phyloP scores from a whole-genome alignment of 2,797 vertebrate species.

The Lepilemur ruficaudatus region DNA sequence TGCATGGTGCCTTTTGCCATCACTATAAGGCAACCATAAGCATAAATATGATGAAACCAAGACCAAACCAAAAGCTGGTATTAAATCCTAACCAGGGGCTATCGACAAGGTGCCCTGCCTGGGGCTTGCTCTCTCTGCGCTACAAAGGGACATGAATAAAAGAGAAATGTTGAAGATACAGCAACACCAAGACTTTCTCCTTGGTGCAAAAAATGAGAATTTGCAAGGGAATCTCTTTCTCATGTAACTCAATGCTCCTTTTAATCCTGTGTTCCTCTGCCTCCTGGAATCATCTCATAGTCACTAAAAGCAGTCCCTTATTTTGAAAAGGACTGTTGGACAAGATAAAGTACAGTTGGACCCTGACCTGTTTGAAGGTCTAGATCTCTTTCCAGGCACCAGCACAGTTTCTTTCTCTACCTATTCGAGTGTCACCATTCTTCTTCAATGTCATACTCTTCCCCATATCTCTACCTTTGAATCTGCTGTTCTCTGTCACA shows the following conservation, averaged over 20 bases:
- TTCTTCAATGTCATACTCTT: not conserved
- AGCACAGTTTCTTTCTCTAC: not conserved
- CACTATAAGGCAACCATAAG: not conserved
- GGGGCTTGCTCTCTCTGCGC: not conserved
- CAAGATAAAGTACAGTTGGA: not conserved
- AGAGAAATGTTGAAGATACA: not conserved
- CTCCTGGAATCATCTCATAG: not conserved
- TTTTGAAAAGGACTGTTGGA: not conserved
- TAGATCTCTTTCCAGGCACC: not conserved
- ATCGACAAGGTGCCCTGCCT: not conserved
- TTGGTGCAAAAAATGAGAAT: not conserved
- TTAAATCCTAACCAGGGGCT: not conserved
- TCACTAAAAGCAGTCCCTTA: not conserved
- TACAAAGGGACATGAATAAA: not conserved
- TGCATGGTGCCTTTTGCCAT: not conserved
- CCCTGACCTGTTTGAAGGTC: not conserved
- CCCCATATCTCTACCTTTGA: not conserved
- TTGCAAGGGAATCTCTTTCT: not conserved
- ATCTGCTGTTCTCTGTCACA: no score
- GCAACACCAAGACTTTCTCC: not conserved
- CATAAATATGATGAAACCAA: not conserved
- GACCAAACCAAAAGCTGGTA: not conserved
- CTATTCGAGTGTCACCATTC: not conserved
- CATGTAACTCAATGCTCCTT: not conserved
- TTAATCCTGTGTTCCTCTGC: not conserved